A percentile compares a stretch with the other conserved stretches of the same genome.
Conservation (phyloP, 1,140 invertebrate species). For the Megathymus violae region DNA sequence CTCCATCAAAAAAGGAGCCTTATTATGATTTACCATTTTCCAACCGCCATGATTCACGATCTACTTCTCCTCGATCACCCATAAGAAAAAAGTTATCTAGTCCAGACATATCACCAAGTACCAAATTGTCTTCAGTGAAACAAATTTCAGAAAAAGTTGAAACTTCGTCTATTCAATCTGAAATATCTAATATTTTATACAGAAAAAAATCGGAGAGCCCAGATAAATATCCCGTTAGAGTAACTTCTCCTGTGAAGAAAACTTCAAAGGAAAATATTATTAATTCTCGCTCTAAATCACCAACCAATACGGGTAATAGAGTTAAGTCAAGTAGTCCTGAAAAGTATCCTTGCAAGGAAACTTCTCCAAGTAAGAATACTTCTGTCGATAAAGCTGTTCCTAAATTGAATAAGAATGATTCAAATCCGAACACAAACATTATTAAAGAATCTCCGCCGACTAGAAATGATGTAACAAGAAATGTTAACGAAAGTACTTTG, state of each 20-base stretch:
- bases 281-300: conserved; percentile 5
- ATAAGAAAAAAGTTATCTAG: conserved; percentile 12
- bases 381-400: background rate
- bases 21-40: background rate
- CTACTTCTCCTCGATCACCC: conserved; percentile 12
- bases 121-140: background rate
- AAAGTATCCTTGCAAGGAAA: conserved; percentile 37
- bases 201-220: conserved; percentile 33
- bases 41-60: background rate
- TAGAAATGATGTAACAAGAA: conserved; percentile 7
- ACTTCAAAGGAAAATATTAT: conserved; percentile 29
- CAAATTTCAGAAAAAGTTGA: conserved; percentile 9
- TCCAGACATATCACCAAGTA: background rate
- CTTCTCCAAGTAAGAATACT: conserved; percentile 43
- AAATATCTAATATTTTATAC: conserved; percentile 3
- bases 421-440: too few species aligned
- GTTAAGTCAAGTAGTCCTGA: conserved; percentile 33
- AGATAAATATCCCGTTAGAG: conserved; percentile 28
- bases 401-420: too few species aligned
- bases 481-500: too few species aligned
- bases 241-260: conserved; percentile 39
- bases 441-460: background rate
- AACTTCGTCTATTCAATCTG: conserved; percentile 5
- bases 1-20: conserved; percentile 17
- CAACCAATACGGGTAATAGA: conserved; percentile 2